Evolutionary conservation across 2,113 vertebrate species (phyloP).

Genomic region (Salvelinus namaycush): DNA sequence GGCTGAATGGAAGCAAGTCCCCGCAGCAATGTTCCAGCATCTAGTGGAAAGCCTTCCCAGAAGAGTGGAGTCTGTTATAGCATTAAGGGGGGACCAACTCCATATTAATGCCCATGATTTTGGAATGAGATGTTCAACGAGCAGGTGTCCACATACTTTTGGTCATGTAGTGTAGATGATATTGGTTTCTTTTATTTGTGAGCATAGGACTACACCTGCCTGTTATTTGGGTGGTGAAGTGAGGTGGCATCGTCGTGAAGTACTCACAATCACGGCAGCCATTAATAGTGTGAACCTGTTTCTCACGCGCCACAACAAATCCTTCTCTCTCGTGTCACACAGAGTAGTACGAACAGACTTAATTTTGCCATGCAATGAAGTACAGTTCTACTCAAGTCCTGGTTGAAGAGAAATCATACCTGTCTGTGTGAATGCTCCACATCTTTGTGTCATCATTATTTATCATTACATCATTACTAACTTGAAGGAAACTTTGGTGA

Average conservation of each 20-base stretch:
- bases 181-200: background rate
- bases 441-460: background rate
- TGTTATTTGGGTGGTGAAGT: background rate
- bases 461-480: too few species aligned
- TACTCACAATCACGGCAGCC: background rate
- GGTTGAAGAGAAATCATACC: background rate
- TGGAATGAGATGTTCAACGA: too few species aligned
- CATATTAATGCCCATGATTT: too few species aligned
- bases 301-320: background rate
- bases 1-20: too few species aligned
- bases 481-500: too few species aligned
- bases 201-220: background rate
- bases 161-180: background rate
- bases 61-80: too few species aligned
- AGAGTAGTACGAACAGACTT: background rate
- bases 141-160: too few species aligned
- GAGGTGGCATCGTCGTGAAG: background rate
- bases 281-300: background rate
- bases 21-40: too few species aligned
- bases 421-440: slow-evolving; percentile 10
- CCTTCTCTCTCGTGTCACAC: background rate
- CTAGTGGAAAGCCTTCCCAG: too few species aligned
- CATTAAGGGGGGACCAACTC: too few species aligned
- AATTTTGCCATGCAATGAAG: background rate
- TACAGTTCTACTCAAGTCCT: background rate